Evolutionary conservation across 2,113 vertebrate species (phyloP).

Genomic region (Anarhynchus alexandrinus): DNA sequence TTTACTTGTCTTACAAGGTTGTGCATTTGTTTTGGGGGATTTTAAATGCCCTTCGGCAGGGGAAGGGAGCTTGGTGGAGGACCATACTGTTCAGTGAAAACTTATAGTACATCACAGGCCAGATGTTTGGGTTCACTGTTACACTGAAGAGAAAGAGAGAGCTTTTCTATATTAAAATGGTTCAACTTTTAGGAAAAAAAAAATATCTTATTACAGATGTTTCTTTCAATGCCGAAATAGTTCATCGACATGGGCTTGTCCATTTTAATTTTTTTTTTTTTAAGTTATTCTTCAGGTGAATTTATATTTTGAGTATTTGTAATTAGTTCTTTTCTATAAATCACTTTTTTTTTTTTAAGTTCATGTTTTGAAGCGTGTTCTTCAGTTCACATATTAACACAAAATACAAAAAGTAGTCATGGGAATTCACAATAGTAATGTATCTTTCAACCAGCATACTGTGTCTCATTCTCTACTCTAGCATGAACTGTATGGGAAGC

Average conservation of each 20-base stretch:
- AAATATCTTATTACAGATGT: not conserved
- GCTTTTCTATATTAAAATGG: not conserved
- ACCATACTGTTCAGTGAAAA: not conserved
- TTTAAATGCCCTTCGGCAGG: not conserved
- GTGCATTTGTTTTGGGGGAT: not conserved
- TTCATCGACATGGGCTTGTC: not conserved
- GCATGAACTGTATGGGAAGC: not conserved
- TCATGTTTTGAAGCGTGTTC: not conserved
- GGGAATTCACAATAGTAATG: no score
- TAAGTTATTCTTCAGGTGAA: not conserved
- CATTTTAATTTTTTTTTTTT: not conserved
- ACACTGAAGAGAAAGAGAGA: not conserved
- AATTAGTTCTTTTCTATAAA: not conserved
- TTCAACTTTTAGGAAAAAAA: not conserved
- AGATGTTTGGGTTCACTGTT: not conserved
- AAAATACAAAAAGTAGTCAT: no score
- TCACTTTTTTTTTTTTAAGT: not conserved
- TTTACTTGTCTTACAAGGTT: not conserved
- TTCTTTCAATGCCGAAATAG: not conserved
- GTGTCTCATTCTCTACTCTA: not conserved
- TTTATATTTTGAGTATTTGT: not conserved
- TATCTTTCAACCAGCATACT: not conserved
- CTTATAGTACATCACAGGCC: not conserved
- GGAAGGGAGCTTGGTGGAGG: not conserved
- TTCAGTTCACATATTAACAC: not conserved